phyloP scores from a whole-genome alignment of 2,113 vertebrate species.

The Rhinoptilus africanus region DNA sequence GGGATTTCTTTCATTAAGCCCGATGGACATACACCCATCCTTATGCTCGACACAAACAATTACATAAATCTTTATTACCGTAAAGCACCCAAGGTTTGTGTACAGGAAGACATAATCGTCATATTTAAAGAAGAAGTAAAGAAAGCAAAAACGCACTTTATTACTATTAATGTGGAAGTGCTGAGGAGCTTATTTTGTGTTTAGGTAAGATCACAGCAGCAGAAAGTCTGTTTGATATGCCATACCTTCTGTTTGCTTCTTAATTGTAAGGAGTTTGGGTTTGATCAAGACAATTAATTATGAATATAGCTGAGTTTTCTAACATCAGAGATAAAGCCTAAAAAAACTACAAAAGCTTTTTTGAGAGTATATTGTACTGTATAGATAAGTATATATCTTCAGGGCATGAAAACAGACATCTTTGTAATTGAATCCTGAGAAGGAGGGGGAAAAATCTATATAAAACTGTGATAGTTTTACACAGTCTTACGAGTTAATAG shows the following conservation, averaged over 20 bases:
- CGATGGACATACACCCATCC: background rate
- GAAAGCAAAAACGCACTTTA: background rate
- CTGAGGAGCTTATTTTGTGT: background rate
- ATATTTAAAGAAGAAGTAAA: background rate
- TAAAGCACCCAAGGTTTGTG: background rate
- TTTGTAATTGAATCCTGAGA: slow-evolving; percentile 28
- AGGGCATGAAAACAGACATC: slow-evolving; percentile 12
- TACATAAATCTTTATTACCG: background rate
- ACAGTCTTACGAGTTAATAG: background rate
- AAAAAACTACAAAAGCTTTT: slow-evolving; percentile 32
- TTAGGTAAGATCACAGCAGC: slow-evolving; percentile 57
- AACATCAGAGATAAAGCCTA: slow-evolving; percentile 43
- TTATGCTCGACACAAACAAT: background rate
- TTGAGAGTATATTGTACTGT: slow-evolving; percentile 9
- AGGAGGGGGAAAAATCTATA: rapidly evolving
- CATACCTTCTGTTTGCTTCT: slow-evolving; percentile 58
- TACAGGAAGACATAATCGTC: background rate
- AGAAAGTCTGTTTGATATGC: slow-evolving; percentile 62
- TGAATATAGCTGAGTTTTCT: slow-evolving; percentile 35
- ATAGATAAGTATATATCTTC: slow-evolving; percentile 8
- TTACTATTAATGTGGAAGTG: slow-evolving; percentile 2
- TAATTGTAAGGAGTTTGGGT: slow-evolving; percentile 53
- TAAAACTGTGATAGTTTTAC: background rate
- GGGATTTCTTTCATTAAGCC: background rate
- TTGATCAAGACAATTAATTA: slow-evolving; percentile 65